Evolutionary conservation across 2,113 vertebrate genomes (phyloP).

Genomic region (Catagonus wagneri): DNA sequence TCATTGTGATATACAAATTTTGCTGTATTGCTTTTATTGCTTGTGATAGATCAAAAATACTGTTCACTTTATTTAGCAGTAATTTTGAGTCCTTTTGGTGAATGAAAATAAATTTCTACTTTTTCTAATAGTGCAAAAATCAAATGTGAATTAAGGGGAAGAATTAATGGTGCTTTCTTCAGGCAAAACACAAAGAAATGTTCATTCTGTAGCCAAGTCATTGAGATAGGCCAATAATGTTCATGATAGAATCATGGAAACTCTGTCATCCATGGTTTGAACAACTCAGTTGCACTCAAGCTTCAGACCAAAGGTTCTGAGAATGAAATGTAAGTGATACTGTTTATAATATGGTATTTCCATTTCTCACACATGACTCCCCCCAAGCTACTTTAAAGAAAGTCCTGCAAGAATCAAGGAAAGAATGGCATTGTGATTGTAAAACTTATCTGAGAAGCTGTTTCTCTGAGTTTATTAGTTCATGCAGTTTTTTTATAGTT

Average conservation of each 20-base stretch:
- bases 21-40: background rate
- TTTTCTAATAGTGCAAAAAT: background rate
- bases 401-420: background rate
- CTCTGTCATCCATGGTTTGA: slow-evolving; percentile 40
- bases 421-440: slow-evolving; percentile 23
- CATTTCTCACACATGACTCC: background rate
- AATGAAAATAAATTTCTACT: background rate
- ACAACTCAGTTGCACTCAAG: slow-evolving; percentile 82
- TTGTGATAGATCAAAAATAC: background rate
- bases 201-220: slow-evolving; percentile 68
- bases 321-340: slow-evolving; percentile 74
- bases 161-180: slow-evolving; percentile 57
- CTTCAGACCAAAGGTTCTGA: slow-evolving; percentile 54
- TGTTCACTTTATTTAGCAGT: background rate
- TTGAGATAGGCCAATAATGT: slow-evolving; percentile 70
- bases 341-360: background rate
- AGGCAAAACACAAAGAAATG: background rate
- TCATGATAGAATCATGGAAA: slow-evolving; percentile 71
- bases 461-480: slow-evolving; percentile 19
- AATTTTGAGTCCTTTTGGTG: background rate
- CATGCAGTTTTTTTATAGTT: background rate
- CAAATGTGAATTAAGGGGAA: slow-evolving; percentile 11
- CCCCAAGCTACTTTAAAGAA: background rate
- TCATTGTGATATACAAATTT: background rate
- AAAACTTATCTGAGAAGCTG: slow-evolving; percentile 9